A percentile compares a stretch with the other conserved stretches of the same genome.
phyloP scores from a whole-genome alignment of 1,140 invertebrate species.

The Plodia interpunctella region DNA sequence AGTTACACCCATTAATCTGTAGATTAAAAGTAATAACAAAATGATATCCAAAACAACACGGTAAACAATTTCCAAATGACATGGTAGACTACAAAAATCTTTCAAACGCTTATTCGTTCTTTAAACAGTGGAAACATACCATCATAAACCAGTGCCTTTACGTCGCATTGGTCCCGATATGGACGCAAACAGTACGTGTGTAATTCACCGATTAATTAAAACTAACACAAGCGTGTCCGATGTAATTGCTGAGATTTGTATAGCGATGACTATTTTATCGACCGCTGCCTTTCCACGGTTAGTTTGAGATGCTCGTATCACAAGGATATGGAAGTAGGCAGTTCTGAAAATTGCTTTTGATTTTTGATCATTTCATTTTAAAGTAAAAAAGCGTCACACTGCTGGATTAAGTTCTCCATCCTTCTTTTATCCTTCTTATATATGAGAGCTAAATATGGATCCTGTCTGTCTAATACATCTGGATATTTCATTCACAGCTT shows the following conservation, averaged over 20 bases:
- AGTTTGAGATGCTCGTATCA: background rate
- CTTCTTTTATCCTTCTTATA: no score
- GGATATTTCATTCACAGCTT: no score
- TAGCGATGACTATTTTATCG: conserved; percentile 42
- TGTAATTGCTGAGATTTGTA: conserved; percentile 62
- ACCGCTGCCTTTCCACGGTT: background rate
- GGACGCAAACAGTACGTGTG: conserved; percentile 42
- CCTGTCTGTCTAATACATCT: no score
- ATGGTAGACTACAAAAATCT: no score
- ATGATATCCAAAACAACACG: no score
- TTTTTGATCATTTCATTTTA: background rate
- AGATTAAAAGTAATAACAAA: no score
- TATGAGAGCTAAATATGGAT: no score
- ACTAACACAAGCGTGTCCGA: conserved; percentile 63
- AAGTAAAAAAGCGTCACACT: background rate
- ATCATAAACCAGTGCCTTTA: conserved; percentile 39
- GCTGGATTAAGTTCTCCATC: no score
- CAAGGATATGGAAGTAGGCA: background rate
- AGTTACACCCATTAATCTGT: no score
- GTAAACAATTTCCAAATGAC: no score
- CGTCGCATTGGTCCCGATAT: conserved; percentile 30
- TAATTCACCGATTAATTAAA: conserved; percentile 74
- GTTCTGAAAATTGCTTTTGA: background rate
- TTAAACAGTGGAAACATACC: conserved; percentile 34
- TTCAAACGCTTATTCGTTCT: no score